A percentile compares a stretch with the other conserved stretches of the same genome.
Conservation (phyloP, 2,113 vertebrate species). For the Oryzias woworae region DNA sequence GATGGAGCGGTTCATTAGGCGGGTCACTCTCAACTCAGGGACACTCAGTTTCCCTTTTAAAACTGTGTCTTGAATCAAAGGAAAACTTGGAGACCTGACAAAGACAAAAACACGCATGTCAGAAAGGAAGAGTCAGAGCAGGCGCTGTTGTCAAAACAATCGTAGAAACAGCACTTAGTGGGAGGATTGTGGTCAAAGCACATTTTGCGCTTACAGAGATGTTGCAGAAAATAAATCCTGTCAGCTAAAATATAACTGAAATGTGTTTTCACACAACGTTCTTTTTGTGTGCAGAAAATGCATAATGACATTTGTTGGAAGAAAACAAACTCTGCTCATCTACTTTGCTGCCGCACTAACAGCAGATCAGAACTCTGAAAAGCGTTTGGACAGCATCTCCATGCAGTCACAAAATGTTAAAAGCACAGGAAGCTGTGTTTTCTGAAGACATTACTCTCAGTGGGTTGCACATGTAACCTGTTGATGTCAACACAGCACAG, state of each 20-base stretch:
- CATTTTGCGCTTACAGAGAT: background rate
- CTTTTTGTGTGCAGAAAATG: background rate
- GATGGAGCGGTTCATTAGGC: conserved; percentile 95
- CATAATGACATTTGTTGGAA: background rate
- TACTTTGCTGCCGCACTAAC: background rate
- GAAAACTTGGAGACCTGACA: conserved; percentile 94
- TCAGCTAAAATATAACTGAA: background rate
- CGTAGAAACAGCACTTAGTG: background rate
- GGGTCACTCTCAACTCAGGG: conserved; percentile 90
- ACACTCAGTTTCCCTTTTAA: conserved; percentile 93
- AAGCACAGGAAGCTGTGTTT: conserved; percentile 14
- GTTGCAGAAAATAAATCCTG: background rate
- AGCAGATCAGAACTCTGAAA: conserved; percentile 13
- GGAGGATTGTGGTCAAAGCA: conserved; percentile 2
- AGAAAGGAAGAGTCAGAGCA: no score
- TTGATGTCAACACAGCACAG: conserved; percentile 42
- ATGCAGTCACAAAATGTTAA: conserved; percentile 30
- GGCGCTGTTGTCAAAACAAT: no score
- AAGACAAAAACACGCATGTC: conserved; percentile 18
- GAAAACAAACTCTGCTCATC: background rate
- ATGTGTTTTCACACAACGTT: background rate
- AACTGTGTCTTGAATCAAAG: conserved; percentile 93
- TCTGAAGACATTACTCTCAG: conserved; percentile 24
- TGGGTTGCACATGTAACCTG: conserved; percentile 19
- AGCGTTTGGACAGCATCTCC: conserved; percentile 21